Evolutionary conservation across 1,140 invertebrate genomes (phyloP).

Genomic region (Drosophila mayri): DNA sequence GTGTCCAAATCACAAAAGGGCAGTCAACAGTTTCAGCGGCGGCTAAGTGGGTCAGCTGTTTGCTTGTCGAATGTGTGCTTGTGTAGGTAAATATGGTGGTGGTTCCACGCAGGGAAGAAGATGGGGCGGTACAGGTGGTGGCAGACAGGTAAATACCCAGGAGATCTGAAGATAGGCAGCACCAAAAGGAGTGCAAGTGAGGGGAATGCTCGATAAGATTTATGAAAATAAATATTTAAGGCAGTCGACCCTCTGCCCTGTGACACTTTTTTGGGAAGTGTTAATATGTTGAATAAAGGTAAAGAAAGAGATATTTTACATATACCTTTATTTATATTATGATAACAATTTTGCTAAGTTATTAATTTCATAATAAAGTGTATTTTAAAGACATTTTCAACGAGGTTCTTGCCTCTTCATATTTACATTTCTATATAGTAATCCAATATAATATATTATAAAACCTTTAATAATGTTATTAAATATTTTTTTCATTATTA

Average conservation of each 20-base stretch:
- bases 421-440: too few relatives aligned
- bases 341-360: too few relatives aligned
- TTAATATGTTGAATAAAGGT: background rate
- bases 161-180: constrained; percentile 17
- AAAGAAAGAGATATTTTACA: background rate
- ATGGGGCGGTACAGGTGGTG: constrained; percentile 16
- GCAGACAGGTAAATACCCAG: constrained; percentile 24
- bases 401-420: too few relatives aligned
- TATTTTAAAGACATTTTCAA: too few relatives aligned
- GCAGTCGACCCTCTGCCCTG: too few relatives aligned
- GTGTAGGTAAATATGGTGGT: constrained; percentile 9
- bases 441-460: too few relatives aligned
- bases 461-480: too few relatives aligned
- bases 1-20: constrained; percentile 47
- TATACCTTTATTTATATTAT: background rate
- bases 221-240: constrained; percentile 42
- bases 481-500: background rate
- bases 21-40: constrained; percentile 48
- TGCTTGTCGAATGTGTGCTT: constrained; percentile 36
- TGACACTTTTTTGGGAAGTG: background rate
- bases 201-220: constrained; percentile 28
- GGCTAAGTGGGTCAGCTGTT: constrained; percentile 67
- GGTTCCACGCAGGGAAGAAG: constrained; percentile 1
- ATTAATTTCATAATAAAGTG: background rate
- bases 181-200: constrained; percentile 32